Evolutionary conservation across 92 coral and sea anemone species (phyloP), one percentile per base, ranked within the genome.

Genomic region (Epizoanthus rinbou): DNA sequence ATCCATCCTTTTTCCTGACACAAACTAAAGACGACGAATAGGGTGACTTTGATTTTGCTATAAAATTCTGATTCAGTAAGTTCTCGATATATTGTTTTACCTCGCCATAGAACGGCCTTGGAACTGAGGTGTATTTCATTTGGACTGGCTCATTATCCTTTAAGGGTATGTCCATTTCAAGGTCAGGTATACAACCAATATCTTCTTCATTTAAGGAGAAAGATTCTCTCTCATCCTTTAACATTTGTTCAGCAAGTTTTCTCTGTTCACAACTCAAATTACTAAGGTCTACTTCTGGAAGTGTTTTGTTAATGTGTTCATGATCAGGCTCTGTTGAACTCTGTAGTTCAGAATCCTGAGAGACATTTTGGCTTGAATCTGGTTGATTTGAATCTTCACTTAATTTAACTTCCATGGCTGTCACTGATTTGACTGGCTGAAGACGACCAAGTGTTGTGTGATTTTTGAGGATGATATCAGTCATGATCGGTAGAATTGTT

Each of bases 161-260:
- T 58, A 79, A 39, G 24, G 67, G 66, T 14, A 86, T 86, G 6
- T 80, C 71, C 89, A 50, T 80, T 52, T 83, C 74, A 13, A 84
- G 62, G 71, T 84, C 85, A 57, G 76, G 60, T n/a, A 84, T 76
- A 24, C 91, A 87, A 5, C 90, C 88, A 64, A 84, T 84, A 53
- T 88, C 91, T 52, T 88, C 84, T 0, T 88, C 88, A 68, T 22
- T 75, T 19, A n/a, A 39, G 52, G 89, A 24, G 31, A 88, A 88
- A 1, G 91, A 52, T 58, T 88, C 84, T 9, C 72, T 63, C 85
- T 87, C 87, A 59, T 82, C 90, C 43, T 67, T 80, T 60, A 74
- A 25, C 86, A 78, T 71, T 57, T 50, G 17, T 63, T 52, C 43
- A 39, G 70, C 85, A 6, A 35, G 13, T 19, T 69, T 43, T 19